Evolutionary conservation across 2,797 vertebrate species (phyloP), one percentile per base, ranked within the genome.

Genomic region (Diplodus puntazzo): DNA sequence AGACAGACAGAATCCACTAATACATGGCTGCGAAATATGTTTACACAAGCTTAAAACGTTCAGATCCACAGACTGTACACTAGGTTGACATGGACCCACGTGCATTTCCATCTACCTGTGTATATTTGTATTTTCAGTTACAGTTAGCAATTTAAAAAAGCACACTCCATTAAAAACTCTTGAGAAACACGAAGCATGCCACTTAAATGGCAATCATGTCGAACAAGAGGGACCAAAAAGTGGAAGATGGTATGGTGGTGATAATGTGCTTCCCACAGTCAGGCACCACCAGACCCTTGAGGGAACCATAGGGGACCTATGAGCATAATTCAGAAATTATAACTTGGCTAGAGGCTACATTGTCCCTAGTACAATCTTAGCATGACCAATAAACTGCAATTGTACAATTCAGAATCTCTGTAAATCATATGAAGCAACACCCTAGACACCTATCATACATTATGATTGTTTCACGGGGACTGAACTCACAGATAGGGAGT

Each of bases 261-360:
- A 45, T 42, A 42, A 39, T 69, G 42, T 58, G 42, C 21, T 66
- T 68, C 46, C 16, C 49, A 65, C 39, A n/a, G 63, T 64, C 25
- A 12, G 50, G 52, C 14, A 25, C 21, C 39, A 55, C 27, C 45
- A 53, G 68, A n/a, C 52, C 46, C 34, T 54, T n/a, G 20, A 62
- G 48, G 27, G 39, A 69, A 39, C 59, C 69, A 80, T 49, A 58
- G 54, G 65, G 23, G 42, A 59, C 34, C 16, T 70, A 82, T 76
- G 65, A 72, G 52, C 48, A 65, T 75, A 57, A 75, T 69, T 54
- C 60, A 52, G 14, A 75, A 70, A 78, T 62, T 23, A 72, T 75
- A 42, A 50, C 42, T 59, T 76, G 39, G 64, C 59, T 60, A 25
- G 21, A 70, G 30, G 23, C 48, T 16, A 46, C 18, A 55, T 14